A percentile compares a stretch with the other conserved stretches of the same genome.
Conservation (phyloP, 2,888 invertebrate species). For the Doris montereyensis region DNA sequence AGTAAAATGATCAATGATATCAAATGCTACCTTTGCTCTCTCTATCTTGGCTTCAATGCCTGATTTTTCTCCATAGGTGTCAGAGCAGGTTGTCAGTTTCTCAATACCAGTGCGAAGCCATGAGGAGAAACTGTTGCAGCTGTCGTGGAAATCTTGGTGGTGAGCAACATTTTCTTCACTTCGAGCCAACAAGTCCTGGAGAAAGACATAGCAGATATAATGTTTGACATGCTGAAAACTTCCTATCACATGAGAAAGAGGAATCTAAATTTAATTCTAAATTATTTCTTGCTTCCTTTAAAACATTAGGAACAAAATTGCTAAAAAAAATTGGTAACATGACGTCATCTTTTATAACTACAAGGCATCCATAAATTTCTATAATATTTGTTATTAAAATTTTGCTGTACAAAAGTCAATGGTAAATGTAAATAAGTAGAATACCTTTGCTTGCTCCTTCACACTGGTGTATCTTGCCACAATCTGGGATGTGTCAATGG, state of each 20-base stretch:
- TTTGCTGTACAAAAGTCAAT: too few relatives aligned
- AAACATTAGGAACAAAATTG: too few relatives aligned
- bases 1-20: too few relatives aligned
- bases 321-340: too few relatives aligned
- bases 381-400: not conserved
- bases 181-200: slow-evolving; percentile 62
- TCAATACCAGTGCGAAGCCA: slow-evolving; percentile 95
- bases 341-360: not conserved
- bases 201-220: too few relatives aligned
- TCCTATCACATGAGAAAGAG: too few relatives aligned
- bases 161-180: slow-evolving; percentile 65
- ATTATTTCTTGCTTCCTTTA: too few relatives aligned
- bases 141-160: slow-evolving; percentile 89
- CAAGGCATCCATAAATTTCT: not conserved
- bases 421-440: too few relatives aligned
- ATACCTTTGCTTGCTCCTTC: slow-evolving; percentile 84
- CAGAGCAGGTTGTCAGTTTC: slow-evolving; percentile 90
- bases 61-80: slow-evolving; percentile 89
- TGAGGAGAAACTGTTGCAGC: slow-evolving; percentile 90
- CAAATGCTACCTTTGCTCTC: slow-evolving; percentile 76
- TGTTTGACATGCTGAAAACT: too few relatives aligned
- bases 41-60: slow-evolving; percentile 81
- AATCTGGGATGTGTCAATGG: slow-evolving; percentile 84
- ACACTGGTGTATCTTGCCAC: slow-evolving; percentile 91
- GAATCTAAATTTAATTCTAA: too few relatives aligned